A percentile compares a stretch with the other conserved stretches of the same genome.
phyloP scores from a whole-genome alignment of 2,888 invertebrate genomes.

The Sylvicola fuscatus region DNA sequence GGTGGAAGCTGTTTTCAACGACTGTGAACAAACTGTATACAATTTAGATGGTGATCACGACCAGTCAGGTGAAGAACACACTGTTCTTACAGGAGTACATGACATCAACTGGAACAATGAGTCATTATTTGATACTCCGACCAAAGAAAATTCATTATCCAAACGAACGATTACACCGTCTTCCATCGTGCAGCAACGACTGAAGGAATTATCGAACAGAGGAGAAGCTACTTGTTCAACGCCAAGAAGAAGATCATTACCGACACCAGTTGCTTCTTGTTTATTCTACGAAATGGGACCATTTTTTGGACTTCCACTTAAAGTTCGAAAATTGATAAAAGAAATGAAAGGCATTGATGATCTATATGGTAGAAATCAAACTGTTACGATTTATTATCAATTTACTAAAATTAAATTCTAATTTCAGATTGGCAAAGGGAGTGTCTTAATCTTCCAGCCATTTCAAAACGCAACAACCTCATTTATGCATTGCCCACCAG shows the following conservation, averaged over 20 bases:
- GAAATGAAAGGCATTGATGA: conserved; percentile 56
- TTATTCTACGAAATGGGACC: conserved; percentile 19
- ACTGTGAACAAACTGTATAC: neutral
- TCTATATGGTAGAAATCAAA: conserved; percentile 46
- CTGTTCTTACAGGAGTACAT: neutral
- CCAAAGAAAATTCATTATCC: neutral
- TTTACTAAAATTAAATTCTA: neutral
- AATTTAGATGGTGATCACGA: neutral
- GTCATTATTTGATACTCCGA: neutral
- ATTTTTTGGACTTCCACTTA: conserved; percentile 63
- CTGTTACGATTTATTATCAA: conserved; percentile 6
- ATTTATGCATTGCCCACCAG: conserved; percentile 90
- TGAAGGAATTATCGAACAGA: no score
- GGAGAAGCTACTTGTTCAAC: conserved; percentile 2
- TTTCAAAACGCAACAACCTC: conserved; percentile 53
- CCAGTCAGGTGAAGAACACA: neutral
- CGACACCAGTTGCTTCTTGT: conserved; percentile 1
- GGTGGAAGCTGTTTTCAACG: neutral
- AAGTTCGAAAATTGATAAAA: conserved; percentile 47
- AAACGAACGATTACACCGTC: neutral
- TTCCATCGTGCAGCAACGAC: no score
- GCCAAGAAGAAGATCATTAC: neutral
- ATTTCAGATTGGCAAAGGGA: conserved; percentile 82
- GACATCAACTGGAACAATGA: neutral
- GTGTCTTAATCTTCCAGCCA: conserved; percentile 60